Evolutionary conservation across 1,140 invertebrate genomes (phyloP).

Genomic region (Agrypnia vestita): DNA sequence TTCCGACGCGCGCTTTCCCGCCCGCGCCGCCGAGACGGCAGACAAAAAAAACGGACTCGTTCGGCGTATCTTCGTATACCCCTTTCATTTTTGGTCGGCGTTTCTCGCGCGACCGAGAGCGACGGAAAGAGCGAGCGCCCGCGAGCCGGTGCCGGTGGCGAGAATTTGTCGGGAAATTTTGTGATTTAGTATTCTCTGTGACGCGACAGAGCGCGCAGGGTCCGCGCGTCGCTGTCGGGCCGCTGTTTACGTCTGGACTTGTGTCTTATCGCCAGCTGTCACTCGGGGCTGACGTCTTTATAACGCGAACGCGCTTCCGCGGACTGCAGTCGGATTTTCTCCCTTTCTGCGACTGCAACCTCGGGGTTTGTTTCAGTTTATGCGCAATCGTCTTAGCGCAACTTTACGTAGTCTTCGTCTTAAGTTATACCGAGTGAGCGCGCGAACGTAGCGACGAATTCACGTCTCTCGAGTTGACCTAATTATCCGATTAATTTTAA

Average conservation of each 20-base stretch:
- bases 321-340: neutral
- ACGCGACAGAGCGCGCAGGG: slow-evolving; percentile 43
- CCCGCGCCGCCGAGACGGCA: slow-evolving; percentile 38
- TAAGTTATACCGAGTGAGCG: neutral
- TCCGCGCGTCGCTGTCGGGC: slow-evolving; percentile 44
- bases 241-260: slow-evolving; percentile 42
- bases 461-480: too few relatives aligned
- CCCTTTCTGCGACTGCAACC: neutral
- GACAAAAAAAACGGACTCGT: slow-evolving; percentile 34
- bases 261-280: slow-evolving; percentile 49
- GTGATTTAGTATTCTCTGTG: slow-evolving; percentile 38
- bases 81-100: slow-evolving; percentile 16
- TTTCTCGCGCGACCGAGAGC: neutral
- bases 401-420: neutral
- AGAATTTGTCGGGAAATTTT: slow-evolving; percentile 14
- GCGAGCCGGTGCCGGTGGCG: neutral
- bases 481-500: too few relatives aligned
- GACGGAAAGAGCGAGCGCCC: neutral
- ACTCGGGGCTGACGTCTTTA: slow-evolving; percentile 1
- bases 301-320: neutral
- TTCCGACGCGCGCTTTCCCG: slow-evolving; percentile 15
- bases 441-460: neutral
- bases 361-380: neutral
- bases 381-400: neutral
- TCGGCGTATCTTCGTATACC: slow-evolving; percentile 2